These are phyloP conservation scores for Dicyrtomina minuta DNA, from an alignment of 2,888 invertebrate species.

Conservation along the genomic window DNA sequence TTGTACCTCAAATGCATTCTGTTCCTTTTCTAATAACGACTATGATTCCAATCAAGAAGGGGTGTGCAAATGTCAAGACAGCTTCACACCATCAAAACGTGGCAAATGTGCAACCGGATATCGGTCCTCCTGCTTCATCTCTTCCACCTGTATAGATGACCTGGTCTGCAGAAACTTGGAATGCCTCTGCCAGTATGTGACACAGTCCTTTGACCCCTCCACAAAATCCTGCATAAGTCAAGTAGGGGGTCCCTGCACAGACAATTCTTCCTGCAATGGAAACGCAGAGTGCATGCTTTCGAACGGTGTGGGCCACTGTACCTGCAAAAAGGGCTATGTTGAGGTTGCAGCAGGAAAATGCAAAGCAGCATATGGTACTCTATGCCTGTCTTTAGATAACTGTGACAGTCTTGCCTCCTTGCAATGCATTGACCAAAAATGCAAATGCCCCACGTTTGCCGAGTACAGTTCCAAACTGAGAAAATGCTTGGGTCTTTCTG, in stretches of 20 bases:
- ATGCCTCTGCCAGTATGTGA: background rate
- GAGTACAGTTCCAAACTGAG: background rate
- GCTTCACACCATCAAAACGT: background rate
- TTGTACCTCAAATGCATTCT: background rate
- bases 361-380: background rate
- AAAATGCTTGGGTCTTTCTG: conserved; percentile 11
- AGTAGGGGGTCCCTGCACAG: background rate
- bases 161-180: conserved; percentile 1
- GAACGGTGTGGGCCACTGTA: background rate
- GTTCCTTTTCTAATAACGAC: background rate
- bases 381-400: background rate
- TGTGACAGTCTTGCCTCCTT: conserved; percentile 2
- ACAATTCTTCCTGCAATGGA: background rate
- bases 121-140: background rate
- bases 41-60: background rate
- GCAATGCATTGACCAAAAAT: background rate
- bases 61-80: background rate
- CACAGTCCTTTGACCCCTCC: background rate
- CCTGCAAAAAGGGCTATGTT: background rate
- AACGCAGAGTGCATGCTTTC: background rate
- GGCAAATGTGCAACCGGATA: background rate
- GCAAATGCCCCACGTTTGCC: background rate
- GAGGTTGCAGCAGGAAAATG: background rate
- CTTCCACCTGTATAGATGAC: background rate
- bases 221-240: background rate